These are phyloP conservation scores for Pseudocheirus occidentalis DNA, from an alignment of 2,797 vertebrate genomes.

Conservation along the genomic window DNA sequence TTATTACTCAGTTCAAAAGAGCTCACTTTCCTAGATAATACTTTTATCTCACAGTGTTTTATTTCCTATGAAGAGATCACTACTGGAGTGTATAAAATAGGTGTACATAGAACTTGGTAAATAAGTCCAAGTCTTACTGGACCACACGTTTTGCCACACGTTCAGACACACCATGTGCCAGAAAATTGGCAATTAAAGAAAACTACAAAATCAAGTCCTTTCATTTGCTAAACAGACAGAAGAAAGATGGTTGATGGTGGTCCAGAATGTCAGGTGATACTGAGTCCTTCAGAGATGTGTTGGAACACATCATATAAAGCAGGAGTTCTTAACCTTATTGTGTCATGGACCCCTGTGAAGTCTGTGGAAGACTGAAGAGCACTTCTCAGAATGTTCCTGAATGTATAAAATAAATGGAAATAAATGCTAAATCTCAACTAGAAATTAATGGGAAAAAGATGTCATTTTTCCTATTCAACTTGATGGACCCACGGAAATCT, in stretches of 20 bases:
- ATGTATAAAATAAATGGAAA: background rate
- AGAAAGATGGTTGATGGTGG: background rate
- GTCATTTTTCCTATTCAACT: background rate
- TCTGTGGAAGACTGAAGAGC: background rate
- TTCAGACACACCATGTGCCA: background rate
- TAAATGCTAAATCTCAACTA: background rate
- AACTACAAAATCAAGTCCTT: background rate
- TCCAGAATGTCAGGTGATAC: background rate
- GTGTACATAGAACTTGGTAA: background rate
- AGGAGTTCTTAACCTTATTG: background rate
- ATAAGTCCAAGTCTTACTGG: background rate
- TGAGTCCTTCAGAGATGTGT: conserved; percentile 2
- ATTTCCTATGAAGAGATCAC: background rate
- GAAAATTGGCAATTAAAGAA: background rate
- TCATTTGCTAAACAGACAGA: background rate
- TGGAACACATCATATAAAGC: background rate
- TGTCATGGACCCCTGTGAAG: background rate
- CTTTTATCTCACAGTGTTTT: background rate
- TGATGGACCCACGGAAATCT: background rate
- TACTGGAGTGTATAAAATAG: background rate
- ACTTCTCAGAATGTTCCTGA: background rate
- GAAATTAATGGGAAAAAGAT: background rate
- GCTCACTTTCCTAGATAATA: background rate
- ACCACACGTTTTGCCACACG: background rate
- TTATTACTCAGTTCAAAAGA: background rate